Evolutionary conservation across 2,888 invertebrate genomes (phyloP), one percentile per base, ranked within the genome.

Genomic region (Yponomeuta sedellus): DNA sequence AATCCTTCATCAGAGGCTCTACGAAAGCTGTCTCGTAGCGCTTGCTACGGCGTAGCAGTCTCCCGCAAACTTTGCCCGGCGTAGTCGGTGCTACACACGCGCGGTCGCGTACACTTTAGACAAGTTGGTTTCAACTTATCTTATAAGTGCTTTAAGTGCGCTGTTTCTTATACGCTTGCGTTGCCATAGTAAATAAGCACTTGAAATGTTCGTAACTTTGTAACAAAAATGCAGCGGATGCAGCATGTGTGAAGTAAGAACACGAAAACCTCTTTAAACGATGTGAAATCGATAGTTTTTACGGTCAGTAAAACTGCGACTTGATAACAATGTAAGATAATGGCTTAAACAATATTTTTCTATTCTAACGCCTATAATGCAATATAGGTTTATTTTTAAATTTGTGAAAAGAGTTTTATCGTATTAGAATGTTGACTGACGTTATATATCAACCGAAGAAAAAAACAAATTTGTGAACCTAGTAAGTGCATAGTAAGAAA

Each of bases 31-130:
- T 52, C 12, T 16, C 44, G 44, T 52, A 52, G 44, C 44, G 44
- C 44, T 52, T 16, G 44, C 44, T 52, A 52, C 44, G 44, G 44
- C 44, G 44, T 52, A 52, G 44, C 44, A 52, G 44, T 52, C 44
- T 16, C 16, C 44, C 44, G 44, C 44, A 16, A 52, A 52, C 44
- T 52, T 52, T 52, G 44, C 16, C 44, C 12, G 44, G 44, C 44
- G 44, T 52, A 52, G 44, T 16, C 44, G 44, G 44, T 1, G 44
- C 16, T 4, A 16, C 44, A 16, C 44, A 12, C 44, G 44, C 44
- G 12, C 44, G 44, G 44, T 16, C 44, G 16, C 44, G 44, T 16
- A 44, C 11, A 52, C 44, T 52, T 52, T 34, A 34, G 44, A 52
- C 44, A 52, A 16, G 16, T 12, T 16, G 12, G 4, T 52, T 52